phyloP scores from a whole-genome alignment of 1,140 invertebrate species.

The Eriosoma lanigerum region DNA sequence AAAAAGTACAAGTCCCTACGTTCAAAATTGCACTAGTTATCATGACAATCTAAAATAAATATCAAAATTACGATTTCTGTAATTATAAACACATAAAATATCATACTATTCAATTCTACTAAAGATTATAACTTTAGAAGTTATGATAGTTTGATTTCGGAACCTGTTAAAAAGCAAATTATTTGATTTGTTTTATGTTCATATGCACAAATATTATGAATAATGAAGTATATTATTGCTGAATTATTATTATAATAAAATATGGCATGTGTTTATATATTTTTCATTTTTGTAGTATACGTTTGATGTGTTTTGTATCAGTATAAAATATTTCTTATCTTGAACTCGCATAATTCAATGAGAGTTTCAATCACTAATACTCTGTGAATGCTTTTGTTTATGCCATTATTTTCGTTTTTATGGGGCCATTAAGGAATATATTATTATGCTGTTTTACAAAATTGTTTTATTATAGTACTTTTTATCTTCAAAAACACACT shows the following conservation, averaged over 20 bases:
- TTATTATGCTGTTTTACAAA: background rate
- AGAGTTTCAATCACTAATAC: background rate
- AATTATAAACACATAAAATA: too few relatives aligned
- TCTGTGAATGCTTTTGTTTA: slow-evolving; percentile 21
- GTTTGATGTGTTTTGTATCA: too few relatives aligned
- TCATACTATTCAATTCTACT: too few relatives aligned
- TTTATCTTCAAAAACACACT: background rate
- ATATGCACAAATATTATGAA: background rate
- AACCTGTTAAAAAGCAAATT: background rate
- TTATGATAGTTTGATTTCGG: too few relatives aligned
- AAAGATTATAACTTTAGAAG: too few relatives aligned
- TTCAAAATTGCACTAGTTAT: too few relatives aligned
- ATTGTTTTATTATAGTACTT: background rate
- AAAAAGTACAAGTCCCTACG: too few relatives aligned
- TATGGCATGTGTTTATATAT: too few relatives aligned
- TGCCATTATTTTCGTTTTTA: slow-evolving; percentile 4
- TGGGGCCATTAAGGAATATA: background rate
- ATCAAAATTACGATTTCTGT: too few relatives aligned
- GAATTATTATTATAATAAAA: background rate
- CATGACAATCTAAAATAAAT: too few relatives aligned
- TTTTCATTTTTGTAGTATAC: too few relatives aligned
- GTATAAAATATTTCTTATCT: background rate
- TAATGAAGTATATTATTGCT: slow-evolving; percentile 1
- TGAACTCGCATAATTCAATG: background rate
- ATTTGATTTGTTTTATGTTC: background rate